Conservation (phyloP, 1,140 invertebrate genomes). For the Sipha flava region DNA sequence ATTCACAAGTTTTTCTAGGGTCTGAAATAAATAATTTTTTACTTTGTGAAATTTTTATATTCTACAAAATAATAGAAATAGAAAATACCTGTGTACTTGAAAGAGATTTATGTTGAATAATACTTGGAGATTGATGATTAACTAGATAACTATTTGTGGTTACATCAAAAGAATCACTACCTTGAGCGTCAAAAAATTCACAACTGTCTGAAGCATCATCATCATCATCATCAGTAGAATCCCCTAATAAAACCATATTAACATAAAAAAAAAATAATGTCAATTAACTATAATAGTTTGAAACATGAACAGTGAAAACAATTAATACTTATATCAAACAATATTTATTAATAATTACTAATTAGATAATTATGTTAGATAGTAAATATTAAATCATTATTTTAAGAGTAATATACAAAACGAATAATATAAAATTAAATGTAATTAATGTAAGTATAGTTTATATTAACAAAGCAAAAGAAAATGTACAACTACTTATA, state of each 20-base stretch:
- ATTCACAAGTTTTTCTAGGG: constrained; percentile 23
- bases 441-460: no score
- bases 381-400: no score
- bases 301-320: no score
- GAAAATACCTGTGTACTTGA: constrained; percentile 10
- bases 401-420: no score
- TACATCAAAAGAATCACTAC: constrained; percentile 49
- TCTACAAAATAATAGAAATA: not conserved
- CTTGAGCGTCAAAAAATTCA: constrained; percentile 86
- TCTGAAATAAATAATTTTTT: not conserved
- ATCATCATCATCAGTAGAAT: constrained; percentile 4
- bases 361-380: no score
- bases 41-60: not conserved
- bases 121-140: constrained; percentile 16
- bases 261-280: not conserved
- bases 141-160: constrained; percentile 27
- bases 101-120: constrained; percentile 19
- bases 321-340: no score
- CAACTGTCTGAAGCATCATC: constrained; percentile 48
- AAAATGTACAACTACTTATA: no score
- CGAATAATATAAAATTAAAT: not conserved
- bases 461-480: no score
- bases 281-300: not conserved
- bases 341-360: no score
- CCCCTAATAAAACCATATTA: not conserved